Evolutionary conservation across 2,888 invertebrate genomes (phyloP).

Genomic region (Microctonus aethiopoides): DNA sequence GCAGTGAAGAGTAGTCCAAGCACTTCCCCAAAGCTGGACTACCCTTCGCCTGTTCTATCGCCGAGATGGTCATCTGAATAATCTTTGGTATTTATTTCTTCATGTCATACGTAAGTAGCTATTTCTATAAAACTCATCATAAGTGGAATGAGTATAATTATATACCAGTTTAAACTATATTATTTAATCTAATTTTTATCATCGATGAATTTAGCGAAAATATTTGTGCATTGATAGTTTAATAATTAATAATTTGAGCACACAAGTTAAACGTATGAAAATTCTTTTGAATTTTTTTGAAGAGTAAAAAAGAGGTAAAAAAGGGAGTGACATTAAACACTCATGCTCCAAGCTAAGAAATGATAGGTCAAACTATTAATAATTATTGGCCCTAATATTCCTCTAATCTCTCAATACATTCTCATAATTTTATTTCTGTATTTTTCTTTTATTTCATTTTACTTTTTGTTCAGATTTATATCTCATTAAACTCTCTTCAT

Average conservation of each 20-base stretch:
- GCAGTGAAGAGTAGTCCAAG: constrained; percentile 49
- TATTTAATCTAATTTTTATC: background rate
- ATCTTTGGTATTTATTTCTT: background rate
- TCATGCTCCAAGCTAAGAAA: constrained; percentile 32
- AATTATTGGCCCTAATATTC: background rate
- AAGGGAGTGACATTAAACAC: constrained; percentile 33
- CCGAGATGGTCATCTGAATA: background rate
- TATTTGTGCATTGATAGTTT: constrained; percentile 4
- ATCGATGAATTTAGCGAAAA: background rate
- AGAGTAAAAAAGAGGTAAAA: constrained; percentile 39
- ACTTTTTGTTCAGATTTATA: constrained; percentile 1
- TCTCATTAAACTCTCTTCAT: constrained; percentile 2
- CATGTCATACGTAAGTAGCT: background rate
- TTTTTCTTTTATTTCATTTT: background rate
- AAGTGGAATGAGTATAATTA: background rate
- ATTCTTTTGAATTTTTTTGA: background rate
- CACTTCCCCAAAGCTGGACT: constrained; percentile 61
- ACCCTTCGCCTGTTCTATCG: constrained; percentile 41
- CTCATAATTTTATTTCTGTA: background rate
- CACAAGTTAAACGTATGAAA: constrained; percentile 19
- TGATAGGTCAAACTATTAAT: constrained; percentile 8
- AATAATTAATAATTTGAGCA: constrained; percentile 13
- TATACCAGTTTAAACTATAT: background rate
- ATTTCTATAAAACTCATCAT: background rate
- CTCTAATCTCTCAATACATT: background rate